These are phyloP conservation scores for Thumatha senex DNA, from an alignment of 2,888 invertebrate genomes.

Conservation along the genomic window DNA sequence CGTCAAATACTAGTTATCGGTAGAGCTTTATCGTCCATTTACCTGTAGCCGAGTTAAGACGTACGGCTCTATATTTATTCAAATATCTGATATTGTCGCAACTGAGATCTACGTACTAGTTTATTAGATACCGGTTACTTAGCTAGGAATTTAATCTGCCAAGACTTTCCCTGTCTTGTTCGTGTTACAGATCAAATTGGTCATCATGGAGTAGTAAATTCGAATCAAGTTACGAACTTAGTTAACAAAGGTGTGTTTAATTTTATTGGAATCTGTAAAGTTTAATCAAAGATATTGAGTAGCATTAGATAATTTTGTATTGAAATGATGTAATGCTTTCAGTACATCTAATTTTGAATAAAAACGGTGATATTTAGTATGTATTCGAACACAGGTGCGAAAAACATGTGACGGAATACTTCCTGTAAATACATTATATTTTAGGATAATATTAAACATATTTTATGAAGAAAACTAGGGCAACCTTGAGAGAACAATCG, in stretches of 20 bases:
- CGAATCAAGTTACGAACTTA: constrained; percentile 22
- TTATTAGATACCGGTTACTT: constrained; percentile 37
- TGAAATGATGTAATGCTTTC: background rate
- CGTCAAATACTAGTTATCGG: constrained; percentile 65
- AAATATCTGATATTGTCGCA: constrained; percentile 43
- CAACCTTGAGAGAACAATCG: constrained; percentile 41
- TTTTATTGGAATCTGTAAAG: background rate
- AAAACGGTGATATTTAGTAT: background rate
- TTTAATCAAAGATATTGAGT: constrained; percentile 1
- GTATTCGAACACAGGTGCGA: constrained; percentile 20
- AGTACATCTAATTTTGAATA: background rate
- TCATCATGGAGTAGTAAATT: constrained; percentile 30
- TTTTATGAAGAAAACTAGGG: constrained; percentile 38
- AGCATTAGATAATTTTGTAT: background rate
- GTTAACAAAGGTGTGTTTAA: background rate
- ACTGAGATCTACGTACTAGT: constrained; percentile 40
- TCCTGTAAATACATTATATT: constrained; percentile 30
- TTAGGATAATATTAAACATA: constrained; percentile 35
- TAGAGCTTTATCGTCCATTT: constrained; percentile 63
- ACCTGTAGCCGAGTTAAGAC: constrained; percentile 44
- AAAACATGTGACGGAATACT: constrained; percentile 21
- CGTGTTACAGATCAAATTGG: constrained; percentile 24
- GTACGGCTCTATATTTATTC: constrained; percentile 41
- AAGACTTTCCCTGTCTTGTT: constrained; percentile 35
- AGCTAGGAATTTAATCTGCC: constrained; percentile 24